These are phyloP conservation scores for Leiothrix lutea DNA, from an alignment of 2,113 vertebrate species.

Conservation along the genomic window DNA sequence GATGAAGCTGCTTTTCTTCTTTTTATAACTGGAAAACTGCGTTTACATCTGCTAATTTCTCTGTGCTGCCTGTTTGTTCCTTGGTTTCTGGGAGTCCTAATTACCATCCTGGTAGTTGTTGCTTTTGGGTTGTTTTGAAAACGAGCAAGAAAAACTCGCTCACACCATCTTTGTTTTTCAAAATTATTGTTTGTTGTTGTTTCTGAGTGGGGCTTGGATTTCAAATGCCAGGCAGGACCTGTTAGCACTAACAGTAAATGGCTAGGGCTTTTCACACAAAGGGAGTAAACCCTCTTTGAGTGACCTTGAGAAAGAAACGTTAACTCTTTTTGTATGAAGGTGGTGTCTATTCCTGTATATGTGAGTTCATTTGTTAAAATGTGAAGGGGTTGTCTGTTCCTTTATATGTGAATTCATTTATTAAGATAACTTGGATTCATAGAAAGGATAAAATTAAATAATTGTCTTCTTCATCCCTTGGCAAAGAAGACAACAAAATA, in stretches of 20 bases:
- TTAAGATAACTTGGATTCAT: background rate
- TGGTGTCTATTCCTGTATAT: background rate
- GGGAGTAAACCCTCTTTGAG: background rate
- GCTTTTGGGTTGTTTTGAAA: slow-evolving; percentile 73
- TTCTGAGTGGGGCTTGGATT: slow-evolving; percentile 76
- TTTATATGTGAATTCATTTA: background rate
- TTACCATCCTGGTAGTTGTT: slow-evolving; percentile 64
- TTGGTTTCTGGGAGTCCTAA: slow-evolving; percentile 46
- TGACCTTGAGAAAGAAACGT: slow-evolving; percentile 59
- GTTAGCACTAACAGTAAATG: slow-evolving; percentile 55
- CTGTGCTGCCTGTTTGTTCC: slow-evolving; percentile 16
- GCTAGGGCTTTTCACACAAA: slow-evolving; percentile 46
- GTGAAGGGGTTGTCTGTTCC: background rate
- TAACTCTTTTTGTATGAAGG: slow-evolving; percentile 28
- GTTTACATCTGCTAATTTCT: slow-evolving; percentile 15
- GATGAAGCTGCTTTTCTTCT: slow-evolving; percentile 32
- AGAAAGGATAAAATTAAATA: slow-evolving; percentile 52
- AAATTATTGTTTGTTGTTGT: slow-evolving; percentile 76
- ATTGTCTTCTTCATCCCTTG: background rate
- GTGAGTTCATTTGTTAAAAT: background rate
- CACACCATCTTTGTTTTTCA: slow-evolving; percentile 63
- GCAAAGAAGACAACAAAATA: background rate
- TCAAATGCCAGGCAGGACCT: slow-evolving; percentile 67
- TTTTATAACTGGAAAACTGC: slow-evolving; percentile 29
- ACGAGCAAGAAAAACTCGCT: slow-evolving; percentile 76